Base-by-base conservation (phyloP, 2,797 vertebrate species). In the Labeo calbasu region DNA sequence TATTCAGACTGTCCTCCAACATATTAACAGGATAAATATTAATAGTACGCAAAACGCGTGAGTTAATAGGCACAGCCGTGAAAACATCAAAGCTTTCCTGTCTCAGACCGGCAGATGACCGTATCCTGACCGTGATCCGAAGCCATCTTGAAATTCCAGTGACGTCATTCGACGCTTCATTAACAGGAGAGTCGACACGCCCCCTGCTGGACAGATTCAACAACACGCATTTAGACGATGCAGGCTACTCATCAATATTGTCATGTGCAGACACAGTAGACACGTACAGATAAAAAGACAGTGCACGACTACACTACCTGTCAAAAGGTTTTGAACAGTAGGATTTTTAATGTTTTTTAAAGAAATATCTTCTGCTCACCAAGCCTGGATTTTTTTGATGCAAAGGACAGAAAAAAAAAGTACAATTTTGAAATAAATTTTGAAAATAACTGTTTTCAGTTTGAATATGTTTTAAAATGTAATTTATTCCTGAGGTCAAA, bases 111-210 rank as follows among this genome's bases (percentile, higher is more conserved):
- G 84, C 69, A 77, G 73, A 68, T 82, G 72, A 48, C 70, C 73
- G 59, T 50, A 19, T 79, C 82, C 63, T 50, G 46, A 66, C 73
- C 25, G 76, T 61, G 57, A 86, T 75, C 69, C 69, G 81, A 57
- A 66, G 90, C 89, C 90, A 91, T 91, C 87, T 90, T 90, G 87
- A 91, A 87, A 89, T 88, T 80, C 83, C 85, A 82, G 70, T 91
- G 89, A 89, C 90, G 90, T 91, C 80, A 84, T 17, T 21, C 40
- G 76, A 13, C 2, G 21, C 43, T 55, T 36, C 1, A 0, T 14
- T 43, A 25, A 40, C 4, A 12, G 5, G 28, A 59, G 11, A 48
- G 10, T 23, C 9, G 48, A 55, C n/a, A 65, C 83, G 87, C 83
- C 23, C 3, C 55, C 76, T 79, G 48, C 50, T 82, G 87, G 50